Conservation (phyloP, 2,888 invertebrate species). For the Venusia cambrica region DNA sequence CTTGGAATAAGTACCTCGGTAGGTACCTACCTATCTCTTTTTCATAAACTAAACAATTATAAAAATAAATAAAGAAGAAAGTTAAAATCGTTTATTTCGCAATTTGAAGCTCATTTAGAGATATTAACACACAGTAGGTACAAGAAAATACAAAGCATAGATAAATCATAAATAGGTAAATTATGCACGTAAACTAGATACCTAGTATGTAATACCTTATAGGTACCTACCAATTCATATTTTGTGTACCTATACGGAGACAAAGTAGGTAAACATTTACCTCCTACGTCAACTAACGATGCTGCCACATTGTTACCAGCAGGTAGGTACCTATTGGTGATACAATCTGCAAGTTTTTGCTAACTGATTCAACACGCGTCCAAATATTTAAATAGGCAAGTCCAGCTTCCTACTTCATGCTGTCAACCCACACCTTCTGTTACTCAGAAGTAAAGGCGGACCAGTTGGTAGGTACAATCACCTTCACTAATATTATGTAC, state of each 20-base stretch:
- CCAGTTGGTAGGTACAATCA: constrained; percentile 42
- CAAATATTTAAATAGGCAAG: too few species aligned
- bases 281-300: constrained; percentile 21
- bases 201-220: background rate
- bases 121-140: too few species aligned
- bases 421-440: constrained; percentile 48
- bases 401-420: constrained; percentile 43
- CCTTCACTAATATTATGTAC: too few species aligned
- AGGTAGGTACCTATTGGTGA: constrained; percentile 15
- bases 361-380: constrained; percentile 29
- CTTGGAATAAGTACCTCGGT: too few species aligned
- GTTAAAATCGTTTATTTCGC: too few species aligned
- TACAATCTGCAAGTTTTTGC: constrained; percentile 24
- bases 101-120: too few species aligned
- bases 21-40: too few species aligned
- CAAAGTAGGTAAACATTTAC: constrained; percentile 20
- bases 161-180: too few species aligned
- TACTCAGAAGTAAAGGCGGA: constrained; percentile 54
- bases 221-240: constrained; percentile 1
- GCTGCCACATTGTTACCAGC: constrained; percentile 22
- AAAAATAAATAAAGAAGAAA: too few species aligned
- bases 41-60: too few species aligned
- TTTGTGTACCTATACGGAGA: constrained; percentile 13
- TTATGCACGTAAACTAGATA: too few species aligned
- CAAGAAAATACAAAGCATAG: too few species aligned